Evolutionary conservation across 2,797 vertebrate genomes (phyloP).

Genomic region (Aphelocoma californica): DNA sequence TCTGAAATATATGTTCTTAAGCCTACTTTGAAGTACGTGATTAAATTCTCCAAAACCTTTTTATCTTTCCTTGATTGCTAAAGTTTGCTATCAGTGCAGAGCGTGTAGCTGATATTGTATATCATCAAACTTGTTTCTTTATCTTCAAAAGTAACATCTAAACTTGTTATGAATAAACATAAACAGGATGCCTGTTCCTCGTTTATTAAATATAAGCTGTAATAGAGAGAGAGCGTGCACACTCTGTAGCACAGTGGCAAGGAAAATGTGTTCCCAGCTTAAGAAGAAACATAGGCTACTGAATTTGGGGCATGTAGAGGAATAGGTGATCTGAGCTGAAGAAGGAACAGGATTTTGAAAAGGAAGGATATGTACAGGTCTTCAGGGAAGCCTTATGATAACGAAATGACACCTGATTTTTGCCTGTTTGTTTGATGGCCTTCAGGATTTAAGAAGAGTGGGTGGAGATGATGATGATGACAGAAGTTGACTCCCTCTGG

Average conservation of each 20-base stretch:
- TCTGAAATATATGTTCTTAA: constrained; percentile 73
- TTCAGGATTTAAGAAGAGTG: background rate
- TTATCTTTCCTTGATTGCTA: constrained; percentile 72
- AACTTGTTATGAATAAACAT: constrained; percentile 74
- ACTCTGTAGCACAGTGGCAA: background rate
- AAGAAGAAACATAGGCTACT: background rate
- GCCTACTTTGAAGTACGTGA: constrained; percentile 70
- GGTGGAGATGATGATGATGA: background rate
- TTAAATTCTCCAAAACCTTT: constrained; percentile 68
- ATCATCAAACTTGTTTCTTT: constrained; percentile 71
- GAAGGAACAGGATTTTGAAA: background rate
- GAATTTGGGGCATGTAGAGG: background rate
- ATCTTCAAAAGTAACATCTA: constrained; percentile 72
- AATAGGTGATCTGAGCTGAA: background rate
- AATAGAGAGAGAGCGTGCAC: background rate
- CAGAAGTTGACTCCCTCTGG: background rate
- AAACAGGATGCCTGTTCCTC: constrained; percentile 67
- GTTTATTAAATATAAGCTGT: constrained; percentile 72
- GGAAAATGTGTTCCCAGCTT: background rate
- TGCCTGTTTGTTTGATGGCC: background rate
- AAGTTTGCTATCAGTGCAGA: constrained; percentile 71
- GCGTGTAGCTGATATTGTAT: constrained; percentile 63
- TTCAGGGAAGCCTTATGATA: background rate
- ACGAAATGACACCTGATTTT: background rate
- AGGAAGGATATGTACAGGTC: background rate